Evolutionary conservation across 1,140 invertebrate species (phyloP), one percentile per base, ranked within the genome.

Genomic region (Drosophila gunungcola): DNA sequence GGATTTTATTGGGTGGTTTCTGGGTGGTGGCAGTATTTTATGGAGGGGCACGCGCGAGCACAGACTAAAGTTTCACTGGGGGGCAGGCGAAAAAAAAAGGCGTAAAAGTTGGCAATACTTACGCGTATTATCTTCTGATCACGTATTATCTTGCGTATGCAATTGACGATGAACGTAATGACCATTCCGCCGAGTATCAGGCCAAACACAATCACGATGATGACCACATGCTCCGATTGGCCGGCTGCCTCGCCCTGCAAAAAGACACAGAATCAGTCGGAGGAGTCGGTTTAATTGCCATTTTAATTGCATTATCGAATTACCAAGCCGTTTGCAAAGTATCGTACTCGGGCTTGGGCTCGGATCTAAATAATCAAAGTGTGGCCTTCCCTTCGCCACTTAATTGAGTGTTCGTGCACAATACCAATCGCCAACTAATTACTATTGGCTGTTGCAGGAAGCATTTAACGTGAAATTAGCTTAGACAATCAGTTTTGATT

Each of bases 131-230:
- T 96, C 73, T 95, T 94, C 85, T 97, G 96, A 93, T 98, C 97
- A 77, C 95, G 94, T 74, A 97, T 94, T 38, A 98, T 94, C 84
- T 98, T 98, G 74, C 95, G 94, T 63, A 96, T 94, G 91, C 97
- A 97, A 80, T 97, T 97, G 93, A 96, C 97, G 43, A 97, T 93
- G 91, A 97, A 97, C 36, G 96, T 96, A 74, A 96, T 95, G 86
- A 96, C 97, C 95, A 98, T 97, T 12, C 97, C 97, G 36, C 95
- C 95, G 54, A 98, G 94, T 43, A 98, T 97, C 25, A 97, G 92
- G 11, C 96, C 96, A 90, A 98, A 98, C 36, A 98, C 95, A n/a
- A 97, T 95, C 68, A 98, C 94, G 53, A 98, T 98, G 72, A 98
- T 97, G 74, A 97, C 94, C 83, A 98, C 97, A 89, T 98, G 96